A percentile compares a stretch with the other conserved stretches of the same genome.
phyloP scores from a whole-genome alignment of 2,797 vertebrate genomes.

The Peromyscus attwateri region DNA sequence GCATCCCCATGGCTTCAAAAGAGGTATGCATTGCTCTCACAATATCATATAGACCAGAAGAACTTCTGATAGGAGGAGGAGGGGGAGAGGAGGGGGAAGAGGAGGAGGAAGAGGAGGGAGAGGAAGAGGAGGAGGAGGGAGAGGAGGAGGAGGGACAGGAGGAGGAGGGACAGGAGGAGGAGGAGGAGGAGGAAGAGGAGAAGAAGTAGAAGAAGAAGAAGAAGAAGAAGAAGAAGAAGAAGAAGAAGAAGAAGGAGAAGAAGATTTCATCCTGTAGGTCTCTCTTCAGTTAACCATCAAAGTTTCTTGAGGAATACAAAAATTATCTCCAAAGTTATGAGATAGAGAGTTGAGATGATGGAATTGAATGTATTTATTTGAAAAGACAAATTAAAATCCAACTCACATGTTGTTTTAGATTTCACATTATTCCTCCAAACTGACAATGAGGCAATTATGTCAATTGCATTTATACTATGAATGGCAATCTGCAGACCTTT shows the following conservation, averaged over 20 bases:
- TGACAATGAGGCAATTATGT: conserved; percentile 58
- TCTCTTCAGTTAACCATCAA: conserved; percentile 55
- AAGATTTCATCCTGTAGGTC: not conserved
- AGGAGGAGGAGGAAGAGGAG: not conserved
- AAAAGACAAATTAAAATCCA: conserved; percentile 12
- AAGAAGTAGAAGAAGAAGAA: not conserved
- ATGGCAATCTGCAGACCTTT: not conserved
- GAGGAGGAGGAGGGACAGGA: no score
- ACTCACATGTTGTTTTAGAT: not conserved
- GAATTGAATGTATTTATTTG: conserved; percentile 24
- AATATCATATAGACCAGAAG: conserved; percentile 7
- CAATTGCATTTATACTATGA: conserved; percentile 28
- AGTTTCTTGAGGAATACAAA: conserved; percentile 39
- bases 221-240: no score
- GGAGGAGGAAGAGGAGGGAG: no score
- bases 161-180: no score
- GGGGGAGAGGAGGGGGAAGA: no score
- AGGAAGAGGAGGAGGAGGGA: not conserved
- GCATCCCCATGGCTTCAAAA: conserved; percentile 70
- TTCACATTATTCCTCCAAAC: conserved; percentile 14
- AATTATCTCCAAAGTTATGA: conserved; percentile 69
- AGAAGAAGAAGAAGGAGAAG: not conserved
- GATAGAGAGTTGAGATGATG: conserved; percentile 53
- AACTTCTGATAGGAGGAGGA: not conserved
- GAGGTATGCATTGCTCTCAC: conserved; percentile 29